Percentiles rank a stretch among this genome's conserved stretches.
phyloP scores from a whole-genome alignment of 2,888 invertebrate species.

The Odontomyia ornata region DNA sequence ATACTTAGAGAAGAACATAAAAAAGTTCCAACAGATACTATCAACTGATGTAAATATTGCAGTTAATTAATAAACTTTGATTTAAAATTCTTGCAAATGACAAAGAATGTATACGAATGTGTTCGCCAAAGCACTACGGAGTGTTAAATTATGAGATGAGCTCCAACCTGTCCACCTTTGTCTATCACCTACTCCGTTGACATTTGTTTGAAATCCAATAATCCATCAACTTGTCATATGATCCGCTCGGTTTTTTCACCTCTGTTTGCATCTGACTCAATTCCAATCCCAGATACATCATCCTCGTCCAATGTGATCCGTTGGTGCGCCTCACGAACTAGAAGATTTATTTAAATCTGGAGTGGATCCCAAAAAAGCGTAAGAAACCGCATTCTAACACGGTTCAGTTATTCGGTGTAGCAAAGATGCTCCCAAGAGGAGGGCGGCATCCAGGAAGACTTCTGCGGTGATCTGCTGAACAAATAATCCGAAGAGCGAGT shows the following conservation, averaged over 20 bases:
- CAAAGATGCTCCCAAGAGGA: neutral
- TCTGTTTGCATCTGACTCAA: neutral
- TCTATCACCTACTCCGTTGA: slow-evolving; percentile 35
- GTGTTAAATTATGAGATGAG: neutral
- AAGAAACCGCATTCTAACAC: slow-evolving; percentile 12
- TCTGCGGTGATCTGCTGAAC: slow-evolving; percentile 17
- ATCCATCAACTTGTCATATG: slow-evolving; percentile 44
- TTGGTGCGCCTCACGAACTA: slow-evolving; percentile 14
- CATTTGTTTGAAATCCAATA: slow-evolving; percentile 38
- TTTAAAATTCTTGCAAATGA: too few species aligned
- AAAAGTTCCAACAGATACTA: too few species aligned
- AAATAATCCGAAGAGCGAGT: neutral
- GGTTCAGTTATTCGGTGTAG: neutral
- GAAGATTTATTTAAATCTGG: slow-evolving; percentile 26
- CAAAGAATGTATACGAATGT: too few species aligned
- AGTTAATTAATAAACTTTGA: too few species aligned
- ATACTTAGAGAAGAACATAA: too few species aligned
- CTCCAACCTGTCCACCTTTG: slow-evolving; percentile 12
- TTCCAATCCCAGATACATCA: slow-evolving; percentile 22
- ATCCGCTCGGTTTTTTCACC: slow-evolving; percentile 9
- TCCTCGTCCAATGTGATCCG: neutral
- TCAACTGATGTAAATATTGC: too few species aligned
- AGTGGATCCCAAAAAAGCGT: slow-evolving; percentile 31
- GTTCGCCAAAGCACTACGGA: too few species aligned
- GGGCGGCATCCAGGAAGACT: slow-evolving; percentile 1